Conservation (phyloP, 2,888 invertebrate genomes). For the Hermaeophaga mercurialis region DNA sequence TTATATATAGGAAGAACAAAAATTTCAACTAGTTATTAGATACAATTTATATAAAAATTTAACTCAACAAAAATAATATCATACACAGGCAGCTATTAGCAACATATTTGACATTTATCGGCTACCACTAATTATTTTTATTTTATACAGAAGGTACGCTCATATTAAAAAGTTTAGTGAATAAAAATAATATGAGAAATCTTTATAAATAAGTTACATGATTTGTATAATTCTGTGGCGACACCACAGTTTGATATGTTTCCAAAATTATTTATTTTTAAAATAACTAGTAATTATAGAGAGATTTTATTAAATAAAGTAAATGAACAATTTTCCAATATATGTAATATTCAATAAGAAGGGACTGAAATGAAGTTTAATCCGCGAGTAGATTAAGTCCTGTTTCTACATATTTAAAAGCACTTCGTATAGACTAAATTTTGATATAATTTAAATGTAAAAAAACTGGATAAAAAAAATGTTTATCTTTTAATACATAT, state of each 20-base stretch:
- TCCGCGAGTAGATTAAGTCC: no score
- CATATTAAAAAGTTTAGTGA: slow-evolving; percentile 18
- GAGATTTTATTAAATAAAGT: no score
- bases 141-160: slow-evolving; percentile 34
- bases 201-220: no score
- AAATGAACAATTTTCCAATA: no score
- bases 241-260: no score
- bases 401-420: not conserved
- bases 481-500: no score
- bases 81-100: slow-evolving; percentile 40
- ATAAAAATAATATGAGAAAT: not conserved
- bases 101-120: slow-evolving; percentile 44
- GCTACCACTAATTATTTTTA: slow-evolving; percentile 38
- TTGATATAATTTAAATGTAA: not conserved
- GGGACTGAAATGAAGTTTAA: no score
- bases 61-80: slow-evolving; percentile 28
- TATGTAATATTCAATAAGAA: no score
- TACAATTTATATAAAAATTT: slow-evolving; percentile 25
- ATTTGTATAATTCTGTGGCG: no score
- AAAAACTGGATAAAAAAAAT: no score
- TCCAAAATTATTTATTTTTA: no score
- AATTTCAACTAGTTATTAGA: slow-evolving; percentile 30
- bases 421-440: not conserved
- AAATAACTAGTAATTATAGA: no score
- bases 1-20: slow-evolving; percentile 24